Evolutionary conservation across 2,888 invertebrate genomes (phyloP), one percentile per base, ranked within the genome.

Genomic region (Lasiommata megera): DNA sequence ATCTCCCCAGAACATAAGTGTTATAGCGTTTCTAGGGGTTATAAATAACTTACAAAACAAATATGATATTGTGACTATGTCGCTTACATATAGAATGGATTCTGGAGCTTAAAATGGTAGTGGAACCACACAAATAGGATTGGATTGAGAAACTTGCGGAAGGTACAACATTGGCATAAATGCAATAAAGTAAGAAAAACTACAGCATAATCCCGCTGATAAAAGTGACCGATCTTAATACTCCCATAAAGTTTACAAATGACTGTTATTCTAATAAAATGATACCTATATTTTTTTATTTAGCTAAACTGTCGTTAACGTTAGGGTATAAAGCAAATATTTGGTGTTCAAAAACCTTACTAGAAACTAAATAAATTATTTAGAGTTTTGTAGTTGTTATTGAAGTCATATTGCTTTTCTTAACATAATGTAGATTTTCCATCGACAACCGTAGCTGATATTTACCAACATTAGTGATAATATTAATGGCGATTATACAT

Each of bases 231-330:
- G 85, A 87, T 76, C 80, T 83, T 80, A 76, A 78, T 78, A 77
- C 75, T 79, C 78, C 76, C 76, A 74, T 68, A 72, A 86, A 85
- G 80, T 74, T 77, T 77, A 84, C 80, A 80, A 84, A 71, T 77
- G 76, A 80, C 85, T 81, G 84, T 80, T 84, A 80, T 86, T 84
- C 75, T 80, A 80, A 80, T 72, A 75, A 74, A 67, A 74, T 69
- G 43, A 66, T 57, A 68, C 82, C 79, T 88, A 86, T 88, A 88
- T 88, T 88, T 89, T 88, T 89, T 89, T 88, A 88, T 77, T 84
- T 88, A 88, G 86, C 85, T 83, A 84, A 85, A 77, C 85, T 83
- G 80, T 83, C 77, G 67, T 84, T 87, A 87, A 84, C 77, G 67
- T 83, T 87, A 88, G 84, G 82, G 74, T 85, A 82, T 78, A 76